Evolutionary conservation across 2,113 vertebrate species (phyloP).

Genomic region (Brachyhypopomus gauderio): DNA sequence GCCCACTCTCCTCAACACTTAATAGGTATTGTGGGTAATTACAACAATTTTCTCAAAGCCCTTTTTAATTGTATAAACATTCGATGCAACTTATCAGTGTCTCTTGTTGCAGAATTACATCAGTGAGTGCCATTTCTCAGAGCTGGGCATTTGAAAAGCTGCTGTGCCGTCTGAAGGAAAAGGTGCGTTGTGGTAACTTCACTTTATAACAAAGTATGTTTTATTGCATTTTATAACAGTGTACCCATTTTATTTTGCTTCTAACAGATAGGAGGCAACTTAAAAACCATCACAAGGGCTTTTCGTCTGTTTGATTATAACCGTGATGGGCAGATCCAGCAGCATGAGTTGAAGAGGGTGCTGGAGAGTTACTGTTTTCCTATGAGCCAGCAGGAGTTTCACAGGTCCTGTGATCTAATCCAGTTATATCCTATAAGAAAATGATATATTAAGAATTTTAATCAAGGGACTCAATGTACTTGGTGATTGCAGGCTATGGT

Average conservation of each 20-base stretch:
- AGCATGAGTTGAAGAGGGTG: constrained; percentile 55
- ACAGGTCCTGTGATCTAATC: constrained; percentile 54
- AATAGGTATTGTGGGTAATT: constrained; percentile 31
- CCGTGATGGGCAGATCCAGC: constrained; percentile 57
- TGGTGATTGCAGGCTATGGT: constrained; percentile 67
- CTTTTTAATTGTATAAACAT: background rate
- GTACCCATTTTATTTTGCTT: constrained; percentile 7
- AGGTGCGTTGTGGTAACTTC: constrained; percentile 53
- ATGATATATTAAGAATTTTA: background rate
- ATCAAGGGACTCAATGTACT: background rate
- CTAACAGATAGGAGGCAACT: constrained; percentile 66
- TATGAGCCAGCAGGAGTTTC: constrained; percentile 66
- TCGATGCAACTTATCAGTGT: background rate
- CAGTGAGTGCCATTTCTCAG: constrained; percentile 19
- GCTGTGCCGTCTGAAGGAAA: constrained; percentile 65
- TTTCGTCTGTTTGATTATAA: constrained; percentile 71
- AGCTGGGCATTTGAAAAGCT: constrained; percentile 60
- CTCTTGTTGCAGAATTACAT: constrained; percentile 30
- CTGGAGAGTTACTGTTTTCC: constrained; percentile 68
- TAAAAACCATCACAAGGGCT: constrained; percentile 65
- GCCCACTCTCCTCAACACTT: constrained; percentile 33
- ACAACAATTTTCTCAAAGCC: background rate
- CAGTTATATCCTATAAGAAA: background rate
- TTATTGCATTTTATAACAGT: background rate
- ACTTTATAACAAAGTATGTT: background rate